Evolutionary conservation across 2,113 vertebrate genomes (phyloP), one percentile per base, ranked within the genome.

Genomic region (Scopus umbretta): DNA sequence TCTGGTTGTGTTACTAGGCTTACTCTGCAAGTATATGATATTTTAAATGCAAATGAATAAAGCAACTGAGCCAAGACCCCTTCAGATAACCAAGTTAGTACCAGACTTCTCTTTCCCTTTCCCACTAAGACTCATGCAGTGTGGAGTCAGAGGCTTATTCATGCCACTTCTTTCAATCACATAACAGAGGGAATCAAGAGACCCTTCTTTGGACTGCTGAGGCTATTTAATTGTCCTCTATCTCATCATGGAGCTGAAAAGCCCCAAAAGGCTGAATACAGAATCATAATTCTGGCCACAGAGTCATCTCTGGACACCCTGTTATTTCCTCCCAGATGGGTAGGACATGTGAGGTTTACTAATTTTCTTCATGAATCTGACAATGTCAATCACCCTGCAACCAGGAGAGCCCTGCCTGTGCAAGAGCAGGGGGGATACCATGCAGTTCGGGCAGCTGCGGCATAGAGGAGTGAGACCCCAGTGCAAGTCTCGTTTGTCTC

Each of bases 361-460:
- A 43, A 81, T 81, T 84, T 84, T 81, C 38, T 67, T 91, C 52
- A 47, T 0, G 0, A 71, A 47, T n/a, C 47, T 50, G n/a, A 55
- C 38, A 59, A 53, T n/a, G 19, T 90, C 78, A 91, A 87, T 50
- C 11, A 55, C 11, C 16, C 43, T 63, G 53, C n/a, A 78, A 42
- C 3, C 34, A 79, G 59, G 10, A 65, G 73, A 78, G 9, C 27
- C 19, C 50, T 52, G 21, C 27, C 32, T 32, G 47, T 55, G 38
- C 9, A 45, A 26, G 56, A 63, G 25, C 0, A 0, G 20, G 0
- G 8, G 17, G 34, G 9, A 32, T 15, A 30, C 0, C 0, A 0
- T 0, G 0, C 17, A 13, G 16, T 40, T n/a, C 1, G 2, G 43
- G 9, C n/a, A 81, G 81, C 53, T 59, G 18, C 0, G 0, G 63